These are phyloP conservation scores for Cheilosia grossa DNA, from an alignment of 2,888 invertebrate species.

Conservation along the genomic window DNA sequence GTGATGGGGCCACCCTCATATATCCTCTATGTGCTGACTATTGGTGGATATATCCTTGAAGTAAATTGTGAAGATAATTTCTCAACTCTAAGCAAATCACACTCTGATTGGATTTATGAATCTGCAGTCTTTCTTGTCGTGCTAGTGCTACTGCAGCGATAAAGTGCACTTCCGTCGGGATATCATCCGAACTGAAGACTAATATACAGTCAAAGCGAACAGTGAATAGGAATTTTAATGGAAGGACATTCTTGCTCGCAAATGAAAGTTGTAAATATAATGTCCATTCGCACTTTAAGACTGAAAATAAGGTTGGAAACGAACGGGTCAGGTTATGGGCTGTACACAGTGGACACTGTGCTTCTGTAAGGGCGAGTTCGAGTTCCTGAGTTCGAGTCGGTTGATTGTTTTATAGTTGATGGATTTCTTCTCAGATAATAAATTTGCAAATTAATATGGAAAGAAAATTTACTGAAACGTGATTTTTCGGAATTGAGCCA, in stretches of 20 bases:
- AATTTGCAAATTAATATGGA: too few species aligned
- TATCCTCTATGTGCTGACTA: conserved; percentile 7
- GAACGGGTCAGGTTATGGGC: conserved; percentile 9
- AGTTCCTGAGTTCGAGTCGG: too few species aligned
- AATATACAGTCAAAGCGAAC: conserved; percentile 14
- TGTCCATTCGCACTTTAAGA: conserved; percentile 31
- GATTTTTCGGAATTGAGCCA: too few species aligned
- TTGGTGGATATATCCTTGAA: conserved; percentile 43
- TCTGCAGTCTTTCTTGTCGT: conserved; percentile 53
- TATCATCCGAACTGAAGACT: conserved; percentile 32
- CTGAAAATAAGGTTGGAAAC: not conserved
- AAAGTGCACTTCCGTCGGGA: conserved; percentile 51
- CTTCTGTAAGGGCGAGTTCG: not conserved
- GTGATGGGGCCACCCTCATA: conserved; percentile 14
- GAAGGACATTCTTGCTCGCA: conserved; percentile 54
- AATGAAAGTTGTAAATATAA: conserved; percentile 67
- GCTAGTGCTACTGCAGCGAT: conserved; percentile 22
- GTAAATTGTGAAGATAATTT: conserved; percentile 66
- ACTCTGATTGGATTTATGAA: conserved; percentile 72
- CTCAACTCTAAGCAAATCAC: conserved; percentile 70
- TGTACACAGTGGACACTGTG: conserved; percentile 33
- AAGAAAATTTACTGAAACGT: too few species aligned
- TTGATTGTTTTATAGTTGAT: too few species aligned
- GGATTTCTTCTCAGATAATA: too few species aligned
- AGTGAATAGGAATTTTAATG: conserved; percentile 60